These are phyloP conservation scores for Aplochiton taeniatus DNA, from an alignment of 2,797 vertebrate species.

Conservation along the genomic window DNA sequence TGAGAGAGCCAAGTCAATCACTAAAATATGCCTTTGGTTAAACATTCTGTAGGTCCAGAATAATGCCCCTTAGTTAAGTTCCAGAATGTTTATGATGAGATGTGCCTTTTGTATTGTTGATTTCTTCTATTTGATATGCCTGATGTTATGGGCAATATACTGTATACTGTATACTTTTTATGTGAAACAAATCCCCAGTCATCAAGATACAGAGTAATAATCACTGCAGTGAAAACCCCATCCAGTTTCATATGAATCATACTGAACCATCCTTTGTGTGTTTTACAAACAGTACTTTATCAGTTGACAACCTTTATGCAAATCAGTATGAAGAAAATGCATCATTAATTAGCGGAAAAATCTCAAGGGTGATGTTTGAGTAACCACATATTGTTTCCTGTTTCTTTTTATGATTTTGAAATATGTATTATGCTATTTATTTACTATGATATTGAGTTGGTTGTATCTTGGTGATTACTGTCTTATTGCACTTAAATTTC, in stretches of 20 bases:
- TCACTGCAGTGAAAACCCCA: no score
- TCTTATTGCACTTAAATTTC: constrained; percentile 64
- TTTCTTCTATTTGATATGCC: no score
- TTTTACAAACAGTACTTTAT: neutral
- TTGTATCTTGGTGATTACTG: constrained; percentile 23
- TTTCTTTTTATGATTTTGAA: constrained; percentile 43
- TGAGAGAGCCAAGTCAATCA: no score
- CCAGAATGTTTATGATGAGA: no score
- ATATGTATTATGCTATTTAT: constrained; percentile 15
- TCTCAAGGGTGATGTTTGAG: neutral
- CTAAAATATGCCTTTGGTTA: no score
- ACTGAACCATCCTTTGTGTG: neutral
- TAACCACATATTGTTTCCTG: no score
- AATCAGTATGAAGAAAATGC: neutral
- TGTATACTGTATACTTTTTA: no score
- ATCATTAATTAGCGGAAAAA: constrained; percentile 19
- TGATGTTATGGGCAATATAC: no score
- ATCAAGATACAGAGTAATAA: neutral
- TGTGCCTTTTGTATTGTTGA: no score
- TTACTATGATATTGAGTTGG: constrained; percentile 41
- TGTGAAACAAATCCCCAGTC: neutral
- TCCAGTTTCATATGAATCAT: neutral
- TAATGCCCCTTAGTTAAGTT: no score
- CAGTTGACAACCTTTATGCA: neutral
- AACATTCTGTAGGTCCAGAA: no score